These are phyloP conservation scores for Coreius guichenoti DNA, from an alignment of 2,797 vertebrate species.

Conservation along the genomic window DNA sequence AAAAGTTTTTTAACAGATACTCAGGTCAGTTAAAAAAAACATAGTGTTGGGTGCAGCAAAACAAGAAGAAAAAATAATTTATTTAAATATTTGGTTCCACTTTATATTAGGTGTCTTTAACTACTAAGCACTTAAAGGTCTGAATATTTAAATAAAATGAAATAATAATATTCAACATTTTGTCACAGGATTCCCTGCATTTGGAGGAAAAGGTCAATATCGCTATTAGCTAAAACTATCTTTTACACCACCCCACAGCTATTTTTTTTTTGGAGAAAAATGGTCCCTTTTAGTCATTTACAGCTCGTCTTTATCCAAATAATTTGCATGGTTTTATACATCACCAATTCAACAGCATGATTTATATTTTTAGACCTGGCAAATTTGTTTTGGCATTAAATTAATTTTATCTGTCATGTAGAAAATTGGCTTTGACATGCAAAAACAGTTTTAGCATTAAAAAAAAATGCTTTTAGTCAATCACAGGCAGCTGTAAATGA, in stretches of 20 bases:
- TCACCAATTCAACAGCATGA: background rate
- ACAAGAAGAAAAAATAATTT: background rate
- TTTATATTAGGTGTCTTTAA: background rate
- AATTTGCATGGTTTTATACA: slow-evolving; percentile 2
- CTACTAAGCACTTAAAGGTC: background rate
- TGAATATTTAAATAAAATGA: background rate
- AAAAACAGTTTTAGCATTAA: background rate
- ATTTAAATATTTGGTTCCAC: background rate
- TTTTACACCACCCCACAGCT: background rate
- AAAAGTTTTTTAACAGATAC: no score
- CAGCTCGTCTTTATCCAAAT: background rate
- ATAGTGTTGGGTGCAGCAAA: background rate
- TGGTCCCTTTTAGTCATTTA: background rate
- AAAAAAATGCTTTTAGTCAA: slow-evolving; percentile 5
- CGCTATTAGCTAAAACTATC: background rate
- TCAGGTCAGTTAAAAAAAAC: no score
- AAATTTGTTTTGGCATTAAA: slow-evolving; percentile 5
- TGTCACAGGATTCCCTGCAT: background rate
- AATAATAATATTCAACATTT: slow-evolving; percentile 9
- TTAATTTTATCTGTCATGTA: background rate
- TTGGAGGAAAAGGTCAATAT: background rate
- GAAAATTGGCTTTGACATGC: slow-evolving; percentile 9
- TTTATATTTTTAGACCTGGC: slow-evolving; percentile 17
- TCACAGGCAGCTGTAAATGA: slow-evolving; percentile 12
- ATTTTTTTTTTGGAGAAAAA: background rate